Percentiles rank a stretch among this genome's conserved stretches.
Evolutionary conservation across 2,888 invertebrate species (phyloP).

Genomic region (Heteromurus nitidus): DNA sequence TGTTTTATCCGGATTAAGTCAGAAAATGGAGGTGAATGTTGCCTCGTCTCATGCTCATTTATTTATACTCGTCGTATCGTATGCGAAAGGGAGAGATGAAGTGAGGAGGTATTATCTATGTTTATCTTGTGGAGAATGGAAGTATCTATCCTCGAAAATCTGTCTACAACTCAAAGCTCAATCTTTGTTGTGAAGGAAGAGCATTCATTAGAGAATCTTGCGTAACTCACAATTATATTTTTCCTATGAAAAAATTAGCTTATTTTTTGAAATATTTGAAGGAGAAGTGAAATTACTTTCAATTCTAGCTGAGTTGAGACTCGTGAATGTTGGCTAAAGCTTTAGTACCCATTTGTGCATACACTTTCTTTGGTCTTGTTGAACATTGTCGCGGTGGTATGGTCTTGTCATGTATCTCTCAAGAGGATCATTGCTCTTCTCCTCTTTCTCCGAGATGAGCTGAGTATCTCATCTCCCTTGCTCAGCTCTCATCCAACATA

Average conservation of each 20-base stretch:
- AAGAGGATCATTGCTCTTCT: not conserved
- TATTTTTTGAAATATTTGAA: no score
- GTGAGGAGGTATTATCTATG: not conserved
- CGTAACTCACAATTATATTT: no score
- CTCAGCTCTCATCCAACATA: not conserved
- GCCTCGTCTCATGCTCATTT: not conserved
- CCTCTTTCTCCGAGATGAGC: not conserved
- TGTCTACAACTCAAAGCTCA: not conserved
- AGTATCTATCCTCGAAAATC: not conserved
- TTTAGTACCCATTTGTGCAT: no score
- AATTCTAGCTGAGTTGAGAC: no score
- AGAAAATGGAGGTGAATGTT: slow-evolving; percentile 1
- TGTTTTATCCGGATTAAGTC: not conserved
- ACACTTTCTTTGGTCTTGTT: no score
- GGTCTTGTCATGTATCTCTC: not conserved
- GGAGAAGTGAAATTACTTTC: no score
- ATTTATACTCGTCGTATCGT: not conserved
- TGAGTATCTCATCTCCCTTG: not conserved
- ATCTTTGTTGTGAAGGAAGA: not conserved
- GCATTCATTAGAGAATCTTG: not conserved
- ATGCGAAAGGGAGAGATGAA: not conserved
- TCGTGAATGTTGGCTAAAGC: no score
- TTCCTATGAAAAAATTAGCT: no score
- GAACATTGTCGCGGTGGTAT: not conserved
- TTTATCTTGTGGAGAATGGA: not conserved